phyloP scores from a whole-genome alignment of 2,888 invertebrate species.

The Cheilosia grossa region DNA sequence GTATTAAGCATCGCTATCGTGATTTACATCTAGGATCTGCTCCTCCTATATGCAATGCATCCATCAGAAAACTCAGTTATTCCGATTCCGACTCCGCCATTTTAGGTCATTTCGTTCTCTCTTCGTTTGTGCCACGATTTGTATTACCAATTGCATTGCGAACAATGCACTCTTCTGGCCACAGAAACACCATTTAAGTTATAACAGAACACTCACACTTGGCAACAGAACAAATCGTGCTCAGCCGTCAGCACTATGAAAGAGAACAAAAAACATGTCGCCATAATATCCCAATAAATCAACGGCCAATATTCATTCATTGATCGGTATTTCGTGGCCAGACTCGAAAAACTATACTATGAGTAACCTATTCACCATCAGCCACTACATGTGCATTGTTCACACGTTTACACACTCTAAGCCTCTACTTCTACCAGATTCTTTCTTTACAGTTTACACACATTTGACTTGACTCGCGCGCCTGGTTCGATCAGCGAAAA shows the following conservation, averaged over 20 bases:
- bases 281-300: slow-evolving; percentile 59
- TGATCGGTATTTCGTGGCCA: slow-evolving; percentile 62
- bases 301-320: slow-evolving; percentile 57
- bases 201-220: slow-evolving; percentile 33
- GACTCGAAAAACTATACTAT: slow-evolving; percentile 48
- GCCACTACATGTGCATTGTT: too few relatives aligned
- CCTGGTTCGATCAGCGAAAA: slow-evolving; percentile 28
- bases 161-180: slow-evolving; percentile 39
- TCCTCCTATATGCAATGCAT: too few relatives aligned
- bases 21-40: too few relatives aligned
- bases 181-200: slow-evolving; percentile 47
- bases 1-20: too few relatives aligned
- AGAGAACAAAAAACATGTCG: slow-evolving; percentile 22
- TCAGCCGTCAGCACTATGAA: slow-evolving; percentile 30
- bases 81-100: too few relatives aligned
- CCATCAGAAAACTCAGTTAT: too few relatives aligned
- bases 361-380: slow-evolving; percentile 42
- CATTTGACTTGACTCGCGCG: slow-evolving; percentile 39
- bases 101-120: neutral
- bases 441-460: slow-evolving; percentile 5
- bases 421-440: slow-evolving; percentile 28
- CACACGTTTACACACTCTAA: slow-evolving; percentile 1
- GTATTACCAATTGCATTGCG: neutral
- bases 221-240: slow-evolving; percentile 32
- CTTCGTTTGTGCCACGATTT: slow-evolving; percentile 12